phyloP scores from a whole-genome alignment of 2,113 vertebrate species.

The Varanus komodoensis region DNA sequence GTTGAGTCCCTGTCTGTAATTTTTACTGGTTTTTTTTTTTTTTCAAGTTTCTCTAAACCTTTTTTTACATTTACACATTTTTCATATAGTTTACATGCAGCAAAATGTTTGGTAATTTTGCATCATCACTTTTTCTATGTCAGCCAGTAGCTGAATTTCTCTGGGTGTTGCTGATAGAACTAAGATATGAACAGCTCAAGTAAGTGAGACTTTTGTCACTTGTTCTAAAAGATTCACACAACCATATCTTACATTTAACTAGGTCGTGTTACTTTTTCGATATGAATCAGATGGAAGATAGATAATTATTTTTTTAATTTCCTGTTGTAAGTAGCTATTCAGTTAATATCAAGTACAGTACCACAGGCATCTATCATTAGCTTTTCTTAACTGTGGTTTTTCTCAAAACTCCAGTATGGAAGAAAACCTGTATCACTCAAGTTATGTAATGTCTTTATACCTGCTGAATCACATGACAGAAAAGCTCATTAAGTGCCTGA shows the following conservation, averaged over 20 bases:
- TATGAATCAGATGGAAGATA: background rate
- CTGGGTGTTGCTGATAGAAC: background rate
- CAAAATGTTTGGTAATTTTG: background rate
- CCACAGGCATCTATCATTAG: background rate
- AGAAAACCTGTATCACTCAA: background rate
- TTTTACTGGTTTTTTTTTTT: conserved; percentile 17
- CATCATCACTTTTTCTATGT: background rate
- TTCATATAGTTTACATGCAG: background rate
- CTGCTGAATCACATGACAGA: background rate
- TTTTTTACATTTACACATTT: background rate
- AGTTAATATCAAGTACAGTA: background rate
- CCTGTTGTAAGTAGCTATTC: background rate
- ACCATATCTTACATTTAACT: background rate
- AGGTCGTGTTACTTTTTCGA: background rate
- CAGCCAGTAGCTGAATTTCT: no score
- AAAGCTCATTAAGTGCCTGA: background rate
- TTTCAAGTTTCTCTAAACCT: background rate
- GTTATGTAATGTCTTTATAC: background rate
- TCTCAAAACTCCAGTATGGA: background rate
- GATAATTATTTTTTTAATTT: background rate
- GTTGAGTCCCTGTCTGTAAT: conserved; percentile 73
- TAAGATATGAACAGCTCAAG: background rate
- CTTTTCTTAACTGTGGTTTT: background rate
- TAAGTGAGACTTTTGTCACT: background rate
- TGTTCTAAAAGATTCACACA: background rate